Conservation (phyloP, 2,113 vertebrate species). For the human (Homo sapiens) region DNA sequence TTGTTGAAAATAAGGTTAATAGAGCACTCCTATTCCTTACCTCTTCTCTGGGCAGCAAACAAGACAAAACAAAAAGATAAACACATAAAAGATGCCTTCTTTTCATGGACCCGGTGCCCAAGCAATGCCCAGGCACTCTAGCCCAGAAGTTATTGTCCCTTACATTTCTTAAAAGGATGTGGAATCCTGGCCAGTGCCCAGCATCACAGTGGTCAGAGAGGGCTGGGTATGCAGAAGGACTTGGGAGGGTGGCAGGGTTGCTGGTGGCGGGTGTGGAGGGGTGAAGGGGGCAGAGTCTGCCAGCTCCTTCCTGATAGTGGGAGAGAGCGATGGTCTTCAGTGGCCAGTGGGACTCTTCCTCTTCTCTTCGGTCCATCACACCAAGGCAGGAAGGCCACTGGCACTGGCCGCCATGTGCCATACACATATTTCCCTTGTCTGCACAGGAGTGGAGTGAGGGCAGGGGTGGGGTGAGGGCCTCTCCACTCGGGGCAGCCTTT, state of each 20-base stretch:
- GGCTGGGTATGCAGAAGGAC: background rate
- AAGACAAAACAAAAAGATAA: slow-evolving; percentile 52
- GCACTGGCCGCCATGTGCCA: background rate
- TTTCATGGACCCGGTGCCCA: background rate
- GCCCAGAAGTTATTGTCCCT: background rate
- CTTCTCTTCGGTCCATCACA: background rate
- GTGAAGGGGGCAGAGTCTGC: background rate
- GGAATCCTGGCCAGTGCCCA: background rate
- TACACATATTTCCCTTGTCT: background rate
- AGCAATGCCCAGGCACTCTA: background rate
- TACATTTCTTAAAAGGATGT: background rate
- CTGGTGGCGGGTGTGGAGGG: background rate
- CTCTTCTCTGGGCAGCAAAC: slow-evolving; percentile 30
- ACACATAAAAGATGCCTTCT: background rate
- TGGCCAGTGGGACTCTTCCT: background rate
- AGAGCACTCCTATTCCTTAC: slow-evolving; percentile 5
- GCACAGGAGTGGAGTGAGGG: background rate
- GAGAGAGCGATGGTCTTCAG: background rate
- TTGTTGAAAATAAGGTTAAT: slow-evolving; percentile 41
- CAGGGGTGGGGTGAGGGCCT: background rate
- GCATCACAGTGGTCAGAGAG: background rate
- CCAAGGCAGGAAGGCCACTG: background rate
- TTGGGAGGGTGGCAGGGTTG: background rate
- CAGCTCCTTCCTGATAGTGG: background rate
- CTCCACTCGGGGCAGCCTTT: background rate